Evolutionary conservation across 2,888 invertebrate species (phyloP), one percentile per base, ranked within the genome.

Genomic region (Athetis lepigone): DNA sequence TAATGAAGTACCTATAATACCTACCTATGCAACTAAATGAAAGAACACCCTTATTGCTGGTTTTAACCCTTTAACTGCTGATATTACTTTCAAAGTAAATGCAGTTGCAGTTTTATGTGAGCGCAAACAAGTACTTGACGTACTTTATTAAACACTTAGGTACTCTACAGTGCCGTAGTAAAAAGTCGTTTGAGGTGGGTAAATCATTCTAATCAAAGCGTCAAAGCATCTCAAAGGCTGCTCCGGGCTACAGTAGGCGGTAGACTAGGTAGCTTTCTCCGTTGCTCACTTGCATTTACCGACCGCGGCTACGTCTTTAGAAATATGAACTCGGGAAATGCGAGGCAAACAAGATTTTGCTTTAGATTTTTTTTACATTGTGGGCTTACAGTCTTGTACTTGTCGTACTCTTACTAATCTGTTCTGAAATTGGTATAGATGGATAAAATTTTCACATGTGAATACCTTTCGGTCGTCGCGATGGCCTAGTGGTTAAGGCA

Each of bases 241-340:
- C 63, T 52, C 42, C 67, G 52, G 65, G 65, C 61, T 54, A 33
- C 63, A 52, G 52, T 68, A 77, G 58, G 69, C 63, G 71, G 77
- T 79, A 78, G 79, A 64, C 80, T 62, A 61, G 63, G 74, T 69
- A 72, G 80, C 83, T 84, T 84, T 84, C 82, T 77, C 80, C 76
- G 49, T 55, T 45, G 58, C 67, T 49, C 45, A 51, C 58, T 37
- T 66, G 76, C 75, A 75, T 52, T 61, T 64, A 43, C 62, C 57
- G 37, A 29, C 55, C 56, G n/a, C n/a, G 42, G 56, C 63, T 64
- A 61, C 64, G 60, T 64, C 47, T 52, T 69, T 62, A 63, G 43
- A 62, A 70, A 64, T 77, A 62, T 60, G 45, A 62, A 52, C 39
- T 47, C 55, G 2, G 58, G 59, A 16, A 39, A 11, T 36, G 1